Conservation (phyloP, 2,888 invertebrate species). For the Lithosia quadra region DNA sequence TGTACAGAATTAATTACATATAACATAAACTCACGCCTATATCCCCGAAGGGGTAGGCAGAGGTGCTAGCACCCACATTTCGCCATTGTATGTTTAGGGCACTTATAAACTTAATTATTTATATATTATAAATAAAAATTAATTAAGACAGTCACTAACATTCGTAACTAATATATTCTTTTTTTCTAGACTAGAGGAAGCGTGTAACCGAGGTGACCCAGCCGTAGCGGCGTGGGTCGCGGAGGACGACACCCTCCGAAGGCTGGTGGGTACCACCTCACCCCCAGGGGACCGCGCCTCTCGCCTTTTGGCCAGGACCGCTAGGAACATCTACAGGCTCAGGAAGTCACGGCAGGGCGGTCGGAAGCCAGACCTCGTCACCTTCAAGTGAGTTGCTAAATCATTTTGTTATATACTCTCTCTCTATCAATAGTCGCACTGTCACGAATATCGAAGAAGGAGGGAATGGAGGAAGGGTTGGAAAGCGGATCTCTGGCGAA, state of each 20-base stretch:
- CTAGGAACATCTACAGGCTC: slow-evolving; percentile 96
- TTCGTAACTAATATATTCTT: slow-evolving; percentile 22
- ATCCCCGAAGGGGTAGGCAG: too few relatives aligned
- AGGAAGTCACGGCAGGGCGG: slow-evolving; percentile 95
- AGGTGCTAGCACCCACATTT: background rate
- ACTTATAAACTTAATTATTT: too few relatives aligned
- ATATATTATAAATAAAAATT: too few relatives aligned
- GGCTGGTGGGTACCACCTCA: slow-evolving; percentile 84
- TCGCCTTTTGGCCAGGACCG: slow-evolving; percentile 94
- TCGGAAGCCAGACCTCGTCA: slow-evolving; percentile 95
- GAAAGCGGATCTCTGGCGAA: background rate
- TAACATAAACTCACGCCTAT: too few relatives aligned
- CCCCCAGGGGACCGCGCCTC: slow-evolving; percentile 91
- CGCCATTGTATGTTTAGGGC: too few relatives aligned
- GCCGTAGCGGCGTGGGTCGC: slow-evolving; percentile 95
- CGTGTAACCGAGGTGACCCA: slow-evolving; percentile 93
- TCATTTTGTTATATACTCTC: background rate
- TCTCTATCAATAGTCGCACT: background rate
- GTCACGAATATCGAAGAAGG: too few relatives aligned
- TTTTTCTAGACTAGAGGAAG: slow-evolving; percentile 90
- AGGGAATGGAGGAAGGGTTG: too few relatives aligned
- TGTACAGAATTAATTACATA: too few relatives aligned
- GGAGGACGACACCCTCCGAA: slow-evolving; percentile 95
- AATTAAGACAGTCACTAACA: too few relatives aligned
- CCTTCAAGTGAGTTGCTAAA: slow-evolving; percentile 80